Evolutionary conservation across 2,888 invertebrate species (phyloP).

Genomic region (Spilarctia lutea): DNA sequence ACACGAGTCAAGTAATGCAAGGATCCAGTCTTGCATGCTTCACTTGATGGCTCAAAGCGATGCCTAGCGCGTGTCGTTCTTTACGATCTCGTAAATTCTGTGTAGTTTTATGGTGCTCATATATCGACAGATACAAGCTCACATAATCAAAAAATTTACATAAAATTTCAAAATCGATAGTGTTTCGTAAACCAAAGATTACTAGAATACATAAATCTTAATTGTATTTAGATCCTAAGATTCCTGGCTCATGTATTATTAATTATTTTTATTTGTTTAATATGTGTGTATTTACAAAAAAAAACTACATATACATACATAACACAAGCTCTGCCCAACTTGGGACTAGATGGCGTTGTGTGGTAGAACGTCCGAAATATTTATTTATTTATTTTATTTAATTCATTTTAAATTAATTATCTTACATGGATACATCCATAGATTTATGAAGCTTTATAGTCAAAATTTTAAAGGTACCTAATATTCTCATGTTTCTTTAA

Average conservation of each 20-base stretch:
- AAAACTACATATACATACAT: no score
- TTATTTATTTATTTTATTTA: no score
- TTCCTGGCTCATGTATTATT: neutral
- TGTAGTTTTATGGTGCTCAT: conserved; percentile 8
- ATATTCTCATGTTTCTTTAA: neutral
- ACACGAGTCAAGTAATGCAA: conserved; percentile 6
- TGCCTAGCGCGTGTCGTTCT: conserved; percentile 4
- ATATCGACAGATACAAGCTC: conserved; percentile 2
- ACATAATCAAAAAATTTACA: neutral
- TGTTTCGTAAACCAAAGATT: neutral
- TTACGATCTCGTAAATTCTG: conserved; percentile 16
- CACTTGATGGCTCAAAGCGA: conserved; percentile 9
- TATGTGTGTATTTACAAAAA: no score
- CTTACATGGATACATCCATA: neutral
- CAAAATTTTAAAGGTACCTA: neutral
- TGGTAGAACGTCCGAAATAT: no score
- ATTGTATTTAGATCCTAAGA: neutral
- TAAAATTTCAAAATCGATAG: neutral
- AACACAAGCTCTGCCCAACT: no score
- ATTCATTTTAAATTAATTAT: neutral
- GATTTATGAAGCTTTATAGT: neutral
- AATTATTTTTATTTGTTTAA: no score
- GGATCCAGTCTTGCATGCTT: neutral
- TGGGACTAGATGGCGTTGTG: no score
- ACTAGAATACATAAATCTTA: neutral